Percentiles rank a stretch among this genome's conserved stretches.
These are phyloP conservation scores for Peromyscus melanophrys DNA, from an alignment of 2,797 vertebrate genomes.

Conservation along the genomic window DNA sequence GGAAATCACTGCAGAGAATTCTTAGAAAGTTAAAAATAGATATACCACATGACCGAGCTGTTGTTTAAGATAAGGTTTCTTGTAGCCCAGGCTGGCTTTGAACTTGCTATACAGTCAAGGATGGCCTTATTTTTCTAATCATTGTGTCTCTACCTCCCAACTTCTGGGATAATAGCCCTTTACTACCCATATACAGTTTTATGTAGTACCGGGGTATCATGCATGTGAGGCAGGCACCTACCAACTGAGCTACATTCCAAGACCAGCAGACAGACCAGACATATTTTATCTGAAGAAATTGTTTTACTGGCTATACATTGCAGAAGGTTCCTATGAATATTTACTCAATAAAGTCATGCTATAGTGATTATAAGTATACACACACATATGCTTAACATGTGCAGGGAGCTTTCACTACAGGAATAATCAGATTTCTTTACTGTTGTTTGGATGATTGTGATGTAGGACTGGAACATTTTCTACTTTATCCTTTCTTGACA, in stretches of 20 bases:
- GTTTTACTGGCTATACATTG: neutral
- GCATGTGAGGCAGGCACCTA: neutral
- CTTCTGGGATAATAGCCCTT: neutral
- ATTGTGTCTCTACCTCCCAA: neutral
- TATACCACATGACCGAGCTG: neutral
- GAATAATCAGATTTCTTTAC: neutral
- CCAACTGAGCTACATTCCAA: neutral
- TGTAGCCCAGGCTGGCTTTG: neutral
- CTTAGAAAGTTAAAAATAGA: neutral
- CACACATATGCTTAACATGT: neutral
- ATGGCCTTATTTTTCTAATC: neutral
- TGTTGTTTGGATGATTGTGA: neutral
- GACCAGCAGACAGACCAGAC: neutral
- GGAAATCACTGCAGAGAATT: neutral
- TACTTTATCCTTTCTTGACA: slow-evolving; percentile 19
- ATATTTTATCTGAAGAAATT: neutral
- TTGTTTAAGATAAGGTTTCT: neutral
- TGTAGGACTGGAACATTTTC: neutral
- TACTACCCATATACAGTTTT: neutral
- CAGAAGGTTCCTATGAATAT: neutral
- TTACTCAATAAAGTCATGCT: neutral
- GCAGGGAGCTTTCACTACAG: neutral
- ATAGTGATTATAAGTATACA: neutral
- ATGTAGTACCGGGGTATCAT: neutral
- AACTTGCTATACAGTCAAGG: neutral